Evolutionary conservation across 1,140 invertebrate genomes (phyloP).

Genomic region (Stegodyphus mimosarum): DNA sequence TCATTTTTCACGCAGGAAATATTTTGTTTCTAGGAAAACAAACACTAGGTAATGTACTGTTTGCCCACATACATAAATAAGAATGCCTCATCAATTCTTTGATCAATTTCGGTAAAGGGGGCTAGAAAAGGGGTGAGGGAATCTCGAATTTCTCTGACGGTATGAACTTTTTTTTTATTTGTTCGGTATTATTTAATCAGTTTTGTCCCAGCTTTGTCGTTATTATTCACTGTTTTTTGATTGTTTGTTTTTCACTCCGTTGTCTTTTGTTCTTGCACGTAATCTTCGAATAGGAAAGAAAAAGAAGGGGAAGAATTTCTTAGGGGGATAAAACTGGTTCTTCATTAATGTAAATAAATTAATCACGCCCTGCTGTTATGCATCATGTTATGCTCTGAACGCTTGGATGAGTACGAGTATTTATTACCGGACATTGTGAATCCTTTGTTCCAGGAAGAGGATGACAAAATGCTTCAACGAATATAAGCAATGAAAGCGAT

Average conservation of each 20-base stretch:
- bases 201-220: conserved; percentile 36
- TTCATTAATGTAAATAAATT: conserved; percentile 48
- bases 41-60: background rate
- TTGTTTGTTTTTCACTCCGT: conserved; percentile 5
- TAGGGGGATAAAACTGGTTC: background rate
- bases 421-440: background rate
- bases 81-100: conserved; percentile 38
- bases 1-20: conserved; percentile 39
- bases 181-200: conserved; percentile 45
- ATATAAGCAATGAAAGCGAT: background rate
- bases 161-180: conserved; percentile 10
- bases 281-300: background rate
- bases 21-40: conserved; percentile 24
- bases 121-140: conserved; percentile 4
- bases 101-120: conserved; percentile 29
- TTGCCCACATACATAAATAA: conserved; percentile 1
- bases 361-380: conserved; percentile 8
- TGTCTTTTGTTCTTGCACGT: conserved; percentile 14
- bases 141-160: conserved; percentile 15
- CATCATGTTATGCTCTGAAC: background rate
- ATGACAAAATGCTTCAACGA: background rate
- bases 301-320: background rate
- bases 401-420: background rate
- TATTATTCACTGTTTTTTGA: conserved; percentile 16
- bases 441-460: background rate